These are phyloP conservation scores for Melanotus villosus DNA, from an alignment of 2,888 invertebrate species.

Conservation along the genomic window DNA sequence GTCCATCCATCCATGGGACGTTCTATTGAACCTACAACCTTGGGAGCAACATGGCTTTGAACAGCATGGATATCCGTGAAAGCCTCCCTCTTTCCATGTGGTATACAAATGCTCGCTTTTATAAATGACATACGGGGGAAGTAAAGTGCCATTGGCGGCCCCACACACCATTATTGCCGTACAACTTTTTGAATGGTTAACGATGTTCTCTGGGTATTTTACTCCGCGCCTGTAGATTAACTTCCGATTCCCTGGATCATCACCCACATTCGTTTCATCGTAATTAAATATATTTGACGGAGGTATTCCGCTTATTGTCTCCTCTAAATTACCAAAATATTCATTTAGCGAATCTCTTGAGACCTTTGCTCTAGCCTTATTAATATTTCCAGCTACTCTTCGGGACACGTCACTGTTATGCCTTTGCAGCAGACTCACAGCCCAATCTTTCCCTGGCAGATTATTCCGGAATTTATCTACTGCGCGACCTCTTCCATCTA, in stretches of 20 bases:
- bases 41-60: constrained; percentile 10
- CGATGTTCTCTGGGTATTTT: constrained; percentile 51
- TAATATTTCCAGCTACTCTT: constrained; percentile 2
- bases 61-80: constrained; percentile 40
- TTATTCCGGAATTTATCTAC: constrained; percentile 36
- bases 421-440: no score
- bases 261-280: constrained; percentile 55
- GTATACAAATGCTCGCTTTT: constrained; percentile 50
- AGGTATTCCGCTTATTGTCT: constrained; percentile 14
- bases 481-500: constrained; percentile 47
- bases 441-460: no score
- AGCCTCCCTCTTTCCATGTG: constrained; percentile 58
- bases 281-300: constrained; percentile 35
- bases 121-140: constrained; percentile 55
- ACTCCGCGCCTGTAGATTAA: constrained; percentile 20
- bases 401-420: not conserved
- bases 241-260: constrained; percentile 55
- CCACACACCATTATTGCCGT: constrained; percentile 56
- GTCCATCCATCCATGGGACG: constrained; percentile 37
- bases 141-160: constrained; percentile 51
- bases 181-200: constrained; percentile 54
- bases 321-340: constrained; percentile 32
- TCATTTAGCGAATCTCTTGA: not conserved
- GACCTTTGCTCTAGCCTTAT: not conserved
- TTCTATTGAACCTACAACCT: constrained; percentile 28